Conservation (phyloP, 2,797 vertebrate genomes). For the Cynopterus sphinx region DNA sequence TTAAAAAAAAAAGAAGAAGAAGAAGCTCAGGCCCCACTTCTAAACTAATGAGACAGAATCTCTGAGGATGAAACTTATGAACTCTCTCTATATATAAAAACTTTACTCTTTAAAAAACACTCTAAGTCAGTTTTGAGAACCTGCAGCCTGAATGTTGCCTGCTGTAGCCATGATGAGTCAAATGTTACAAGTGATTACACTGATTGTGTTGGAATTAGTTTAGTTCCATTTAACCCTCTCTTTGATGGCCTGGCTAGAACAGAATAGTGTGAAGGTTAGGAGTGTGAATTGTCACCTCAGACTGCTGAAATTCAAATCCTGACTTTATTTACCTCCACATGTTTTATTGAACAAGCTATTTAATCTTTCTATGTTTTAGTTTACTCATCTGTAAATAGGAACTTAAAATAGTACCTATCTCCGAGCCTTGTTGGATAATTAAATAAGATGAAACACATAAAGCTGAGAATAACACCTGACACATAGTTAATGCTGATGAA, state of each 20-base stretch:
- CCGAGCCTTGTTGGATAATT: neutral
- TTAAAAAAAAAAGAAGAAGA: neutral
- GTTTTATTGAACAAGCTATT: constrained; percentile 34
- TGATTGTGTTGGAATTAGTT: neutral
- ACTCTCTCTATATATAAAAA: neutral
- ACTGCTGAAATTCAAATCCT: neutral
- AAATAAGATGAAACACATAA: neutral
- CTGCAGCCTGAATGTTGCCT: neutral
- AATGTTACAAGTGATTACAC: neutral
- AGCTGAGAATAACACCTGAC: neutral
- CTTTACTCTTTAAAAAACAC: neutral
- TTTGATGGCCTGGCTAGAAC: neutral
- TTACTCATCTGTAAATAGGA: constrained; percentile 10
- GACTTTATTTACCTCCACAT: neutral
- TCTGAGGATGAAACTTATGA: neutral
- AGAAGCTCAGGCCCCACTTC: neutral
- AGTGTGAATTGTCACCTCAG: neutral
- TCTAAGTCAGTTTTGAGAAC: neutral
- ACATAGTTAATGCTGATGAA: neutral
- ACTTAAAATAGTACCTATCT: neutral
- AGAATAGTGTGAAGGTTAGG: neutral
- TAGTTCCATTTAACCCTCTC: neutral
- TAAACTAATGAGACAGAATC: constrained; percentile 18
- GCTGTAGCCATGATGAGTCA: neutral
- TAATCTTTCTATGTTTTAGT: constrained; percentile 1